Conservation (phyloP, 2,888 invertebrate genomes). For the Campoletis raptor region DNA sequence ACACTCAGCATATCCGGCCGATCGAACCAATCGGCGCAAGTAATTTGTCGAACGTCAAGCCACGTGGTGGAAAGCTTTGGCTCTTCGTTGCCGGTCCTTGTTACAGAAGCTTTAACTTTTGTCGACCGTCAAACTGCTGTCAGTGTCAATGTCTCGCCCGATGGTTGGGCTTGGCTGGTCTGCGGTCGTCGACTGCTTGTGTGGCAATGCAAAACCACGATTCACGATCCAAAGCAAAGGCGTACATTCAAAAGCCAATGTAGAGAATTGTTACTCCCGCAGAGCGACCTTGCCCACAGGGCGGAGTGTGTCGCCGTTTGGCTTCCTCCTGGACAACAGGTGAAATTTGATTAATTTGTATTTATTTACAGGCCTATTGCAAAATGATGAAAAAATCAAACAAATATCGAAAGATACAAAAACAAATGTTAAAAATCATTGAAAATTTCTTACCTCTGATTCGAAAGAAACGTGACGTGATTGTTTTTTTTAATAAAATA, state of each 20-base stretch:
- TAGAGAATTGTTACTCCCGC: slow-evolving; percentile 94
- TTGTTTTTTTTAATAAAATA: too few species aligned
- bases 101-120: slow-evolving; percentile 95
- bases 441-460: not conserved
- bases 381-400: not conserved
- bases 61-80: slow-evolving; percentile 93
- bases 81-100: slow-evolving; percentile 92
- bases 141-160: slow-evolving; percentile 88
- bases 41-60: slow-evolving; percentile 91
- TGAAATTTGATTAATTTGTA: slow-evolving; percentile 58
- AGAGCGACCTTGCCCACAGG: slow-evolving; percentile 96
- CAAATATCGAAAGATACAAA: not conserved
- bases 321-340: slow-evolving; percentile 87
- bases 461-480: too few species aligned
- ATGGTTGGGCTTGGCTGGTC: slow-evolving; percentile 94
- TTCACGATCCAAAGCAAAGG: slow-evolving; percentile 80
- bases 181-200: slow-evolving; percentile 93
- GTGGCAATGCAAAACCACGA: slow-evolving; percentile 90
- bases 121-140: slow-evolving; percentile 88
- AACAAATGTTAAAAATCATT: not conserved
- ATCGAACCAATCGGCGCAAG: slow-evolving; percentile 89
- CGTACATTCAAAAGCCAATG: slow-evolving; percentile 89
- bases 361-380: not conserved
- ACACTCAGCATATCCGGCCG: slow-evolving; percentile 87
- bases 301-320: slow-evolving; percentile 93